These are phyloP conservation scores for Dasyurus viverrinus DNA, from an alignment of 2,113 vertebrate genomes.

Conservation along the genomic window DNA sequence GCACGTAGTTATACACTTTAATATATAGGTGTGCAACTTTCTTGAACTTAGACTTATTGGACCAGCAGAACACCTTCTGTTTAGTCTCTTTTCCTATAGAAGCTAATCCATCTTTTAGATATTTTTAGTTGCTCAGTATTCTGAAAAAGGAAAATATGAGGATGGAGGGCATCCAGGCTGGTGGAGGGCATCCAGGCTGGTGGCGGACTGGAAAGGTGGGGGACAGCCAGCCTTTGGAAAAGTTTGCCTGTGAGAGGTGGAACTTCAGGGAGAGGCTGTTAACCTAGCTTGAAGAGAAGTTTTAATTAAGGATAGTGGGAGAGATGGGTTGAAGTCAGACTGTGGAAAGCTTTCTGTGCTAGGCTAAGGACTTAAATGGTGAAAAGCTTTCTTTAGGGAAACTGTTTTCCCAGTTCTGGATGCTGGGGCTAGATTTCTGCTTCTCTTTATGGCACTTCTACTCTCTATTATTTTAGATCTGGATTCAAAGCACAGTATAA, in stretches of 20 bases:
- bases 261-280: background rate
- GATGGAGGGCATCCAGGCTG: background rate
- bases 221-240: background rate
- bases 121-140: slow-evolving; percentile 5
- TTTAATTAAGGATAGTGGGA: background rate
- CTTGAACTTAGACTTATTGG: background rate
- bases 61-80: background rate
- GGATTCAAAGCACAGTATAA: background rate
- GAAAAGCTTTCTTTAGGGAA: background rate
- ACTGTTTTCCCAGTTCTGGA: background rate
- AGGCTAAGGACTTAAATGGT: background rate
- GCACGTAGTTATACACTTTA: background rate
- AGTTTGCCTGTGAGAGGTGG: background rate
- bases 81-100: slow-evolving; percentile 24
- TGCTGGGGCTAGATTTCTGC: background rate
- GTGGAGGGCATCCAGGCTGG: background rate
- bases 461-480: background rate
- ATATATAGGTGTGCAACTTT: background rate
- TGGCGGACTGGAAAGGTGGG: too few species aligned
- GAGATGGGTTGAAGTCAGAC: background rate
- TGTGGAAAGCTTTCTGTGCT: background rate
- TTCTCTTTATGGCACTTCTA: background rate
- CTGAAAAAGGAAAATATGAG: background rate
- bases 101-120: background rate
- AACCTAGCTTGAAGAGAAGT: background rate